phyloP scores from a whole-genome alignment of 1,140 invertebrate species.

The Polypedilum vanderplanki region DNA sequence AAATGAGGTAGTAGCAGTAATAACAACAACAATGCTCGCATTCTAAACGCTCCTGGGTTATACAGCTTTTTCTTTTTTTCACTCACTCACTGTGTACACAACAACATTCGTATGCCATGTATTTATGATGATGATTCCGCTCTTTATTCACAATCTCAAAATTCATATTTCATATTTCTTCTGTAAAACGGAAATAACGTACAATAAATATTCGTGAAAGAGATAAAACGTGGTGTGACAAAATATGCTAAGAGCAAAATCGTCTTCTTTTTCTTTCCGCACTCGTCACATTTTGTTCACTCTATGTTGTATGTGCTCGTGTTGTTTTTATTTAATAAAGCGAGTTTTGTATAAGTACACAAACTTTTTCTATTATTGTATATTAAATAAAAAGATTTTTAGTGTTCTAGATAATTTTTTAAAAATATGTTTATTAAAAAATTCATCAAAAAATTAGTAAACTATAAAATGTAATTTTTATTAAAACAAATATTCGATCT shows the following conservation, averaged over 20 bases:
- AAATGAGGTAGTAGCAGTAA: too few relatives aligned
- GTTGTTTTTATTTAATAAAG: too few relatives aligned
- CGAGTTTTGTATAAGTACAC: too few relatives aligned
- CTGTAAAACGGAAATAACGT: constrained; percentile 23
- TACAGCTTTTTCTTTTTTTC: not conserved
- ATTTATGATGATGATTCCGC: not conserved
- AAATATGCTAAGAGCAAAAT: constrained; percentile 23
- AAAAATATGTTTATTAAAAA: too few relatives aligned
- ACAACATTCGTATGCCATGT: not conserved
- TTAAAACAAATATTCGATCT: too few relatives aligned
- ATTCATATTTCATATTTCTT: constrained; percentile 28
- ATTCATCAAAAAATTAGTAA: too few relatives aligned
- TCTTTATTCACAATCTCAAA: constrained; percentile 26
- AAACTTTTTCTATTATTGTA: too few relatives aligned
- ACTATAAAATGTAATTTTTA: too few relatives aligned
- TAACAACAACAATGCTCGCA: not conserved
- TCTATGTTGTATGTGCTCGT: too few relatives aligned
- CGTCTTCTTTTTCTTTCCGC: not conserved
- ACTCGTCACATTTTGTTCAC: too few relatives aligned
- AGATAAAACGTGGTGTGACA: constrained; percentile 26
- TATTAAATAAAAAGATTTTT: too few relatives aligned
- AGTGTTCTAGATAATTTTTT: too few relatives aligned
- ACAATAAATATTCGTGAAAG: constrained; percentile 26
- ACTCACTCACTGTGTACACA: not conserved
- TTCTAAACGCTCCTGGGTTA: not conserved